phyloP scores from a whole-genome alignment of 2,888 invertebrate genomes.

The Nephrotoma appendiculata region DNA sequence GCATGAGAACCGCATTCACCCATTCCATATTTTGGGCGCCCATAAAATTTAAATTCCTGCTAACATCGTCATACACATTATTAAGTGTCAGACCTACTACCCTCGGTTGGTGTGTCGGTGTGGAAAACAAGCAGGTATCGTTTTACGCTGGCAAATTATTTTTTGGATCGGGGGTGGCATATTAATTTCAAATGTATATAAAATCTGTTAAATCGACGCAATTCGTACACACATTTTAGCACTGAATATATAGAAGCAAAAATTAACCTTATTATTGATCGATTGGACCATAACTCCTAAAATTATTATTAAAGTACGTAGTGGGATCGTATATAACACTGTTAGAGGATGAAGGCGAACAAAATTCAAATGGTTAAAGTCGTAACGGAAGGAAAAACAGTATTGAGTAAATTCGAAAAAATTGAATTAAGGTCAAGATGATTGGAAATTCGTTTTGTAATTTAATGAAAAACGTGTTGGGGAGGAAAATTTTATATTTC shows the following conservation, averaged over 20 bases:
- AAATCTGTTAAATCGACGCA: not conserved
- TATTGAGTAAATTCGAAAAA: not conserved
- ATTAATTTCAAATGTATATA: not conserved
- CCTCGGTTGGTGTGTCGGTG: too few relatives aligned
- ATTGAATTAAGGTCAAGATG: not conserved
- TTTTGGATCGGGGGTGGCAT: not conserved
- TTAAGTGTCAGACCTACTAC: not conserved
- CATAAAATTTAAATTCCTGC: not conserved
- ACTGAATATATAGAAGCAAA: not conserved
- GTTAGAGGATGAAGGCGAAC: not conserved
- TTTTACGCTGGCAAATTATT: not conserved
- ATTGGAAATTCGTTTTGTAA: not conserved
- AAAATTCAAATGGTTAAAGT: not conserved
- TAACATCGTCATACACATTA: not conserved
- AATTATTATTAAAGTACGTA: not conserved
- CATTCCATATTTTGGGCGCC: not conserved
- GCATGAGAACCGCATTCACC: not conserved
- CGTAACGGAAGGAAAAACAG: not conserved
- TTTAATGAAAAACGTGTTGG: not conserved
- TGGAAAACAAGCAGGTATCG: not conserved
- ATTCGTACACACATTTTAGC: too few relatives aligned
- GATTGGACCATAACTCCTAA: not conserved
- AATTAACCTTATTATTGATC: not conserved
- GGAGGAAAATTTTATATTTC: not conserved
- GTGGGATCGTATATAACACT: not conserved